phyloP scores from a whole-genome alignment of 2,113 vertebrate species.

The Brachirus orientalis region DNA sequence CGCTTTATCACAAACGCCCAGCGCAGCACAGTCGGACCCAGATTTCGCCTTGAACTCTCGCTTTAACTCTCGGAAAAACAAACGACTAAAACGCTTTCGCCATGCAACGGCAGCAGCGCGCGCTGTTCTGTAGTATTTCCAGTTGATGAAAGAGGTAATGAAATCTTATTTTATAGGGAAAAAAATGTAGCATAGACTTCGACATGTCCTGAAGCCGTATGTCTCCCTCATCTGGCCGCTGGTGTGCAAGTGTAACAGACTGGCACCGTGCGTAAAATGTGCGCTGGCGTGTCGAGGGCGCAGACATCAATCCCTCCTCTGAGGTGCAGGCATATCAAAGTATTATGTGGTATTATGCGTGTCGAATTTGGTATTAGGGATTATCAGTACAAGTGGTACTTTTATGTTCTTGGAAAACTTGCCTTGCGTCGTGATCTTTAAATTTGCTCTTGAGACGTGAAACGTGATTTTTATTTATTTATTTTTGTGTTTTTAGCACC shows the following conservation, averaged over 20 bases:
- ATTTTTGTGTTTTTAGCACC: not conserved
- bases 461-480: not conserved
- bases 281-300: conserved; percentile 49
- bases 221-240: conserved; percentile 80
- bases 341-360: conserved; percentile 16
- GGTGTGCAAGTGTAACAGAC: conserved; percentile 70
- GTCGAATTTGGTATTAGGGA: conserved; percentile 16
- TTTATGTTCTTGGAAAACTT: conserved; percentile 25
- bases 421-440: not conserved
- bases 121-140: conserved; percentile 50
- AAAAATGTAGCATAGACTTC: conserved; percentile 65
- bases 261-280: conserved; percentile 72
- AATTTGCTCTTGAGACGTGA: not conserved
- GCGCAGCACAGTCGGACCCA: conserved; percentile 39
- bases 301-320: conserved; percentile 19
- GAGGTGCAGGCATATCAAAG: conserved; percentile 10
- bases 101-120: conserved; percentile 26
- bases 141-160: conserved; percentile 61
- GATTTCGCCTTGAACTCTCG: conserved; percentile 28
- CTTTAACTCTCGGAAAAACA: conserved; percentile 6
- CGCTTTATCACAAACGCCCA: conserved; percentile 67
- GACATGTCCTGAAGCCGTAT: conserved; percentile 74
- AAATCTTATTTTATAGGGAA: conserved; percentile 51
- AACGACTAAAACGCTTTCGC: conserved; percentile 1
- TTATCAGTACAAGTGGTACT: conserved; percentile 1